A percentile compares a stretch with the other conserved stretches of the same genome.
Evolutionary conservation across 2,113 vertebrate species (phyloP).

Genomic region (Clarias gariepinus): DNA sequence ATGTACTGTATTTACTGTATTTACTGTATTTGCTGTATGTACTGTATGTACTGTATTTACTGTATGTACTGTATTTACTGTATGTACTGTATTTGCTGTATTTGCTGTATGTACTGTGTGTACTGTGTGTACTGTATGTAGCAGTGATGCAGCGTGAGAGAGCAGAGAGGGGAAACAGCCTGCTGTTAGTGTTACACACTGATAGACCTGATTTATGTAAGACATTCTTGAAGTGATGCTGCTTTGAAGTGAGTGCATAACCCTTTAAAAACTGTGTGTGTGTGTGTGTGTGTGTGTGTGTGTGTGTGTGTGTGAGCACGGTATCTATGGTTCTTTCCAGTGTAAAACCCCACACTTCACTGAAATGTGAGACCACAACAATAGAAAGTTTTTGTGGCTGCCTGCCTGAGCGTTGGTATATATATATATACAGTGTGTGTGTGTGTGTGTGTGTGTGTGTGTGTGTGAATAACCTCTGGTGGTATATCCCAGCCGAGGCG

Average conservation of each 20-base stretch:
- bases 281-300: neutral
- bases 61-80: no score
- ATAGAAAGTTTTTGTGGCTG: neutral
- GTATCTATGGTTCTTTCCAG: slow-evolving; percentile 18
- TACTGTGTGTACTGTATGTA: no score
- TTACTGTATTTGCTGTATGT: no score
- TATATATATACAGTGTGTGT: neutral
- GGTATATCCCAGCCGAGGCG: slow-evolving; percentile 87
- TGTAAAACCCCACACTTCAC: slow-evolving; percentile 5
- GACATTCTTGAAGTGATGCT: neutral
- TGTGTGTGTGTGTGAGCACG: neutral
- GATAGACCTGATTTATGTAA: neutral
- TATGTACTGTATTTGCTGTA: no score
- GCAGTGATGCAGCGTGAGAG: no score
- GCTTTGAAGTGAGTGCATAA: neutral
- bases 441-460: neutral
- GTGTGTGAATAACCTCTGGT: slow-evolving; percentile 68
- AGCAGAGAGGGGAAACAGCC: no score
- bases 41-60: no score
- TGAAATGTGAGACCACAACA: neutral
- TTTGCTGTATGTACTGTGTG: no score
- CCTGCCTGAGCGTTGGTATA: neutral
- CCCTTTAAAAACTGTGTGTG: neutral
- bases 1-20: no score
- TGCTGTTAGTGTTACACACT: no score